Base-by-base conservation (phyloP, 2,113 vertebrate species). In the Rhagologus leucostigma region DNA sequence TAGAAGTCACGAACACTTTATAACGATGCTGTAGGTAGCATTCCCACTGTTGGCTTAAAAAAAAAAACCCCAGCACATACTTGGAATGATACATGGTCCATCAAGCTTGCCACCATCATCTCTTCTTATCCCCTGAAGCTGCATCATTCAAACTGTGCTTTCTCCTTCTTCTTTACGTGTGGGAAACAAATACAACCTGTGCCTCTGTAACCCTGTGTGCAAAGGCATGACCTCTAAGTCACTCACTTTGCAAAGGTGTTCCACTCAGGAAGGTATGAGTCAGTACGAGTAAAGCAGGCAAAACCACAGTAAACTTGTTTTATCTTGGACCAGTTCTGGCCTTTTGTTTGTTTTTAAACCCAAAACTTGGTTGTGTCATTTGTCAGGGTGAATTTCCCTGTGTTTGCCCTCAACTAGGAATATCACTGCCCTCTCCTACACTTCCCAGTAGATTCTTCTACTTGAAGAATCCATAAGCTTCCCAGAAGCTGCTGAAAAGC, bases 41-140 rank as follows among this genome's bases (percentile, higher is more conserved):
- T 33, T 63, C 24, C 52, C 15, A 44, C 37, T 30, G 20, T 13
- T 35, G 33, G 26, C n/a, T 57, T 71, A 81, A 77, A 95, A 89
- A 79, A 89, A 79, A 52, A 76, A 47, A 4, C 1, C 10, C 24
- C 37, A 59, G 39, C 53, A n/a, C 0, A 0, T 39, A 44, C n/a
- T 57, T 57, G 20, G 39, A 68, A 49, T 10, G 20, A 70, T 27
- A 32, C 3, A 47, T 10, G 11, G 19, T 56, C 24, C 77, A 52
- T n/a, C 37, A 89, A 77, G 41, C 59, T 77, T 80, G 33, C 21
- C 21, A 60, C 8, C 27, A 78, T n/a, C 74, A 75, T 46, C 55
- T 87, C 20, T 33, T 64, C 52, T 53, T 60, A 47, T 35, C 29
- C 42, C 42, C 77, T 59, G 71, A 74, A 83, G 71, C 49, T 76